phyloP scores from a whole-genome alignment of 1,140 invertebrate species.

The Cydia splendana region DNA sequence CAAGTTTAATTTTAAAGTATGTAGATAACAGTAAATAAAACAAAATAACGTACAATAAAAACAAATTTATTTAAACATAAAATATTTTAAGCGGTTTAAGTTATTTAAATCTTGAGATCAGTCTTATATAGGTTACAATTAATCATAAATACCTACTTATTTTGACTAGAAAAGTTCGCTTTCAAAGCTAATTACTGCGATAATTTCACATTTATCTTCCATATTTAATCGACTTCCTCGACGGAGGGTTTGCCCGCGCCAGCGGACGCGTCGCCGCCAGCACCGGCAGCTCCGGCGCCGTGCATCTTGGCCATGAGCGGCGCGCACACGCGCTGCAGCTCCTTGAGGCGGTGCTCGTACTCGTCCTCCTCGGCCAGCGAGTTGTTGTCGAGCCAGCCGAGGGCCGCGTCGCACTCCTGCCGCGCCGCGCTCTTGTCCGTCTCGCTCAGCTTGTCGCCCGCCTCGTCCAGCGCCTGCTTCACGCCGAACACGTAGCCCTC shows the following conservation, averaged over 20 bases:
- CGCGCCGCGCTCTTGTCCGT: constrained; percentile 82
- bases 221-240: not conserved
- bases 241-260: constrained; percentile 19
- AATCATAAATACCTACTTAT: too few species aligned
- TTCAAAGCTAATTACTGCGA: too few species aligned
- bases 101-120: constrained; percentile 6
- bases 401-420: constrained; percentile 79
- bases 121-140: too few species aligned
- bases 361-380: constrained; percentile 90
- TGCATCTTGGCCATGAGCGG: constrained; percentile 90
- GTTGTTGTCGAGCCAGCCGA: constrained; percentile 83
- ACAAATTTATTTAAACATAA: not conserved
- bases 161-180: too few species aligned
- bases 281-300: constrained; percentile 47
- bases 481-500: constrained; percentile 91
- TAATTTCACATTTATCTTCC: too few species aligned
- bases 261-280: constrained; percentile 26
- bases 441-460: constrained; percentile 85
- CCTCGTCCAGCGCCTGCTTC: constrained; percentile 82
- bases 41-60: too few species aligned
- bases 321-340: constrained; percentile 85
- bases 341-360: constrained; percentile 88
- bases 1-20: too few species aligned
- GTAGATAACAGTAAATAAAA: too few species aligned
- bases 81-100: constrained; percentile 9